These are phyloP conservation scores for Danio jaintianensis DNA, from an alignment of 2,797 vertebrate genomes.

Conservation along the genomic window DNA sequence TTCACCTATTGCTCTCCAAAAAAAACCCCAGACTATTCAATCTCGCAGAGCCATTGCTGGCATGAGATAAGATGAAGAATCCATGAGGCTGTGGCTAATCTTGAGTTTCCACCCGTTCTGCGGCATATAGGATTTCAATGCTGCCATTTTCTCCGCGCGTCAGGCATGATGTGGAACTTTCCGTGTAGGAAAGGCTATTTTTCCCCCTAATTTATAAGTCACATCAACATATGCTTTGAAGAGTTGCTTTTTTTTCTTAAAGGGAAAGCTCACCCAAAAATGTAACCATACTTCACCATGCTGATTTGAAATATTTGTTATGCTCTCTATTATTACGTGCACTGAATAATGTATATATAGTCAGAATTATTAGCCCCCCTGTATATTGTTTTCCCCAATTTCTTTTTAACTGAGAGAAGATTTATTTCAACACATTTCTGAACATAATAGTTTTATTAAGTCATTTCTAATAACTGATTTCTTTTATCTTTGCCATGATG, in stretches of 20 bases:
- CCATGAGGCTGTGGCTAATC: conserved; percentile 89
- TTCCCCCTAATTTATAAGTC: conserved; percentile 36
- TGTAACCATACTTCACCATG: neutral
- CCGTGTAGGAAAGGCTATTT: conserved; percentile 47
- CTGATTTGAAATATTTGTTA: neutral
- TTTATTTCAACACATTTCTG: no score
- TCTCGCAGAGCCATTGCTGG: conserved; percentile 78
- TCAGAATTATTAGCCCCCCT: no score
- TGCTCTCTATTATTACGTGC: neutral
- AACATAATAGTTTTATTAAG: no score
- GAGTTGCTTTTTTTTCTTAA: conserved; percentile 56
- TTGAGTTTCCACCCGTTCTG: conserved; percentile 83
- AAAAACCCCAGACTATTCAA: conserved; percentile 79
- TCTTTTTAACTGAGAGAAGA: no score
- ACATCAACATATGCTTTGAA: conserved; percentile 73
- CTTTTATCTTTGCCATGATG: no score
- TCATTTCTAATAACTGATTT: no score
- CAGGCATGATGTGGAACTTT: conserved; percentile 83
- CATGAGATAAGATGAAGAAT: conserved; percentile 82
- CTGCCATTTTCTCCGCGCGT: conserved; percentile 70
- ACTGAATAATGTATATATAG: neutral
- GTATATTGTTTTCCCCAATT: no score
- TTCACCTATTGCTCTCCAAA: conserved; percentile 76
- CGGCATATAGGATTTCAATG: conserved; percentile 79
- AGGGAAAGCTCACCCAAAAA: neutral